phyloP scores from a whole-genome alignment of 37 sponge, comb jelly and placozoan species.

The Amphimedon queenslandica region DNA sequence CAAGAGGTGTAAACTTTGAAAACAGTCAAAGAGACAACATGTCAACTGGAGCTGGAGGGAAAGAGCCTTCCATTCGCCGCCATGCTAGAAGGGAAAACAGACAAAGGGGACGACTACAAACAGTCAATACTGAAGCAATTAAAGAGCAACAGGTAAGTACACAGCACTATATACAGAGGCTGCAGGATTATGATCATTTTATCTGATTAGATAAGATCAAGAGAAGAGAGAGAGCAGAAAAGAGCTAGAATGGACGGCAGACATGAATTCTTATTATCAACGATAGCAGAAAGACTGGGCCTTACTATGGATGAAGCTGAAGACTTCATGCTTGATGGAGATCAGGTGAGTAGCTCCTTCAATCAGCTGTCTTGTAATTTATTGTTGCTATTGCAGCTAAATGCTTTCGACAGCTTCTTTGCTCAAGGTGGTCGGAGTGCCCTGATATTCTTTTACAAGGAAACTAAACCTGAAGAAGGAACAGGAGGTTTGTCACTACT shows the following conservation, averaged over 20 bases:
- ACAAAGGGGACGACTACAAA: constrained; percentile 10
- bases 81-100: constrained; percentile 22
- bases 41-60: background rate
- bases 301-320: constrained; percentile 80
- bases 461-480: background rate
- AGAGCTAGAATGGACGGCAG: constrained; percentile 83
- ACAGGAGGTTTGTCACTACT: background rate
- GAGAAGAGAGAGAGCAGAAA: constrained; percentile 84
- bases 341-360: constrained; percentile 52
- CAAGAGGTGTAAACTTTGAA: background rate
- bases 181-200: too few species aligned
- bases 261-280: constrained; percentile 74
- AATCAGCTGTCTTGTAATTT: background rate
- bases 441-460: constrained; percentile 77
- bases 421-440: constrained; percentile 31
- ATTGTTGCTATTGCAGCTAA: constrained; percentile 40
- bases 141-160: constrained; percentile 53
- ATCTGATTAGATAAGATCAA: constrained; percentile 19
- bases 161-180: too few species aligned
- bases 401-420: constrained; percentile 82
- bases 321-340: constrained; percentile 82
- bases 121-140: constrained; percentile 19
- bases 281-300: constrained; percentile 71
- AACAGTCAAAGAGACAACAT: background rate
- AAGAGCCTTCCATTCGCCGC: constrained; percentile 23